Evolutionary conservation across 2,888 invertebrate genomes (phyloP).

Genomic region (Herminia tarsipennalis): DNA sequence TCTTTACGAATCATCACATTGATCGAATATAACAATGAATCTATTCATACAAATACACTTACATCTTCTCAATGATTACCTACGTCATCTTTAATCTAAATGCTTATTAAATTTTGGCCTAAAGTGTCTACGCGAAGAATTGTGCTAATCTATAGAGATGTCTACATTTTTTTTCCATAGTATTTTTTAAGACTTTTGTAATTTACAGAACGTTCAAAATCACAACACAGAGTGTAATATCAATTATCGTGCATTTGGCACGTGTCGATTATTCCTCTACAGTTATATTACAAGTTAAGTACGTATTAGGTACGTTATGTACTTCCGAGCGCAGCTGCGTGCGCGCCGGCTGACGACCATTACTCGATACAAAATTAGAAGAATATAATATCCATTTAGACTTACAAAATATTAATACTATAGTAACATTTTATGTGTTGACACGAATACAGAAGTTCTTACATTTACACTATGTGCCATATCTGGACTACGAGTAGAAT

Average conservation of each 20-base stretch:
- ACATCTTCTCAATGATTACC: slow-evolving; percentile 70
- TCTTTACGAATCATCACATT: slow-evolving; percentile 80
- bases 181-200: slow-evolving; percentile 77
- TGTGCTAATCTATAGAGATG: slow-evolving; percentile 84
- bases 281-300: slow-evolving; percentile 68
- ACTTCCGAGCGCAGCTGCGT: slow-evolving; percentile 39
- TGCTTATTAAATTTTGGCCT: slow-evolving; percentile 77
- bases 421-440: slow-evolving; percentile 71
- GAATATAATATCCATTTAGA: slow-evolving; percentile 85
- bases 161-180: slow-evolving; percentile 76
- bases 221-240: slow-evolving; percentile 87
- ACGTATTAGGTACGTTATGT: slow-evolving; percentile 65
- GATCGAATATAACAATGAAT: slow-evolving; percentile 80
- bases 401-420: slow-evolving; percentile 81
- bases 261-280: slow-evolving; percentile 71
- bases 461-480: slow-evolving; percentile 66
- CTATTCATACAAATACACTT: slow-evolving; percentile 75
- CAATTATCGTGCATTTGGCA: slow-evolving; percentile 82
- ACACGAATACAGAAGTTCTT: slow-evolving; percentile 74
- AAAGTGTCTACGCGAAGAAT: slow-evolving; percentile 84
- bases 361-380: slow-evolving; percentile 84
- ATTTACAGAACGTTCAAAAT: slow-evolving; percentile 86
- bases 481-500: slow-evolving; percentile 49
- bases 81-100: slow-evolving; percentile 78
- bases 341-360: slow-evolving; percentile 58